Conservation (phyloP, 2,113 vertebrate species). For the Percopsis transmontana region DNA sequence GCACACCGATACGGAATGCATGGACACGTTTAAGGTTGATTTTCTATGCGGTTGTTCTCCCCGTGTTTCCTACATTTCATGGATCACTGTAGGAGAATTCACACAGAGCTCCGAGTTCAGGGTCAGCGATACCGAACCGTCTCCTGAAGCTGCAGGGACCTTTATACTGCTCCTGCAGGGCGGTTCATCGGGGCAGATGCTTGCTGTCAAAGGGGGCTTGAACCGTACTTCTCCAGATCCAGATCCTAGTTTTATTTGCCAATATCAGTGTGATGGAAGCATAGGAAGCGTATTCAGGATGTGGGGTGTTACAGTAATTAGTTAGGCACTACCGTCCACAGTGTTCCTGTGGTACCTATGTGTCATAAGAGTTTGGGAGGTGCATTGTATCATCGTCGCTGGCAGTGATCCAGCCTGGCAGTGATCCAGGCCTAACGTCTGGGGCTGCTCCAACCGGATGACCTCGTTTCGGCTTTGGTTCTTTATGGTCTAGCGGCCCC, state of each 20-base stretch:
- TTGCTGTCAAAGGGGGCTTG: background rate
- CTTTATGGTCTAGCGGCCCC: slow-evolving; percentile 15
- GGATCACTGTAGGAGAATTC: no score
- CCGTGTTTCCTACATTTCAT: no score
- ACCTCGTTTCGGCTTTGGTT: slow-evolving; percentile 11
- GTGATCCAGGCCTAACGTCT: slow-evolving; percentile 17
- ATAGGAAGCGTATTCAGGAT: no score
- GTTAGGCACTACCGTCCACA: no score
- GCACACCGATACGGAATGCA: no score
- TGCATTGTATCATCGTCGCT: slow-evolving; percentile 25
- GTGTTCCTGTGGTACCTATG: slow-evolving; percentile 26
- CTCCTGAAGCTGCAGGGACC: background rate
- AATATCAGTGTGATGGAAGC: background rate
- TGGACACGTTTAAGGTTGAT: no score
- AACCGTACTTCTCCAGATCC: background rate
- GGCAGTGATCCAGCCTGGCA: slow-evolving; percentile 29
- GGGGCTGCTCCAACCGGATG: slow-evolving; percentile 14
- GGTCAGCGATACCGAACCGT: background rate
- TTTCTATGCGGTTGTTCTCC: no score
- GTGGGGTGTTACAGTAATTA: no score
- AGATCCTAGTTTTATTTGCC: background rate
- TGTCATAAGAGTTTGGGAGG: slow-evolving; percentile 36
- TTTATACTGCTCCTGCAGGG: background rate
- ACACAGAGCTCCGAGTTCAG: background rate
- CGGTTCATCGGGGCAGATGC: background rate